Percentiles rank a stretch among this genome's conserved stretches.
Conservation (phyloP, 2,888 invertebrate genomes). For the Chorisops tibialis region DNA sequence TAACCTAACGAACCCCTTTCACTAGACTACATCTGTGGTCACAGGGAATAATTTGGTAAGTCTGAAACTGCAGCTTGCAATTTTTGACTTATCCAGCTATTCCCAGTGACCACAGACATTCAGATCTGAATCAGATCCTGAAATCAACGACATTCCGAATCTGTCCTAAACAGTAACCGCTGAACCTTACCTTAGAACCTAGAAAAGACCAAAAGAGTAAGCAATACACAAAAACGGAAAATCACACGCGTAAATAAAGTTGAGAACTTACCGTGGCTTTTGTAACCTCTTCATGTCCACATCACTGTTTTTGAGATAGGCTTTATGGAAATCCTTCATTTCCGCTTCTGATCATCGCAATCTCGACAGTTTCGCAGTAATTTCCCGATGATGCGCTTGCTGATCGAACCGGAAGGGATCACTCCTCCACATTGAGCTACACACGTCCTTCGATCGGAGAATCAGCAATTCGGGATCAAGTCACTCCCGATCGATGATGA, state of each 20-base stretch:
- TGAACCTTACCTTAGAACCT: too few species aligned
- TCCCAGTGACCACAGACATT: too few species aligned
- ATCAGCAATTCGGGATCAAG: not conserved
- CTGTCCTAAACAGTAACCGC: too few species aligned
- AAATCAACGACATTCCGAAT: too few species aligned
- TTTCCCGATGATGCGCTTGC: not conserved
- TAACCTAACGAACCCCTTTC: too few species aligned
- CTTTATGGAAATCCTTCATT: slow-evolving; percentile 30
- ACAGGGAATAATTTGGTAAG: too few species aligned
- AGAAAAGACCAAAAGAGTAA: not conserved
- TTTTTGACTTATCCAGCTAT: too few species aligned
- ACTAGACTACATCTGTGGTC: too few species aligned
- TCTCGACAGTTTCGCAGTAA: not conserved
- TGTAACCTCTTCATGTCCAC: slow-evolving; percentile 35
- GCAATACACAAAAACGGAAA: not conserved
- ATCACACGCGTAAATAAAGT: too few species aligned
- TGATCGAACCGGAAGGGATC: slow-evolving; percentile 5
- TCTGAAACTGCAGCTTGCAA: too few species aligned
- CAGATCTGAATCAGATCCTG: too few species aligned
- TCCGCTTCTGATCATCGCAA: slow-evolving; percentile 17
- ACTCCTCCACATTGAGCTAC: slow-evolving; percentile 14
- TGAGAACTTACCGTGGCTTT: slow-evolving; percentile 33
- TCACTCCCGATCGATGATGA: too few species aligned
- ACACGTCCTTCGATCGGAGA: not conserved
- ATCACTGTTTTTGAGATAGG: slow-evolving; percentile 28